These are phyloP conservation scores for Stegostoma tigrinum DNA, from an alignment of 2,113 vertebrate genomes.

Conservation along the genomic window DNA sequence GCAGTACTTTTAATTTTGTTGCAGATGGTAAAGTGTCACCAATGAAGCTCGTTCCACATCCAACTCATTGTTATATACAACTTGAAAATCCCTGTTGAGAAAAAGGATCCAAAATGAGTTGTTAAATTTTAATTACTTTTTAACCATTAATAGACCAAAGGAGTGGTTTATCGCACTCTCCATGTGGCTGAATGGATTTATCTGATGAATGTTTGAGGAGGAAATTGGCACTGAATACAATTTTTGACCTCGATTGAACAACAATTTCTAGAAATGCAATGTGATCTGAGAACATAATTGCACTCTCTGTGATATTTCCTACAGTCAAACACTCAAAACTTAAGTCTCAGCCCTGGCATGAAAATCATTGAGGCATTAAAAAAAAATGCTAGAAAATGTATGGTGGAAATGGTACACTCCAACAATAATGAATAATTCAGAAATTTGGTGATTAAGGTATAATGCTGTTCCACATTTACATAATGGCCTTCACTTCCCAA, in stretches of 20 bases:
- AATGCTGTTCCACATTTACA: not conserved
- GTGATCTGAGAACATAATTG: not conserved
- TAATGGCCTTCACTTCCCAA: not conserved
- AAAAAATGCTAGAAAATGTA: not conserved
- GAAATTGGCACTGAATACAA: not conserved
- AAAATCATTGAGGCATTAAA: not conserved
- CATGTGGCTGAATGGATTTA: not conserved
- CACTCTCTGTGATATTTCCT: not conserved
- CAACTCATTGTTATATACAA: not conserved
- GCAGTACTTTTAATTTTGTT: not conserved
- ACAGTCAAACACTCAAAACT: not conserved
- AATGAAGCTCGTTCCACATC: constrained; percentile 6
- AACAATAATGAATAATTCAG: not conserved
- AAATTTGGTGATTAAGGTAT: not conserved
- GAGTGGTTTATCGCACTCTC: not conserved
- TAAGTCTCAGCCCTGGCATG: not conserved
- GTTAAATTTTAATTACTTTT: constrained; percentile 26
- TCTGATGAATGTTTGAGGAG: not conserved
- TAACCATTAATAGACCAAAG: not conserved
- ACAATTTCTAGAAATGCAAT: not conserved
- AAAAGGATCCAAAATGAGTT: not conserved
- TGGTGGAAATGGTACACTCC: not conserved
- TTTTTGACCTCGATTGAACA: not conserved
- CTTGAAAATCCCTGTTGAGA: not conserved
- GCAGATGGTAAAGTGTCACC: constrained; percentile 21